These are phyloP conservation scores for Hydrochoerus hydrochaeris DNA, from an alignment of 2,113 vertebrate species.

Conservation along the genomic window DNA sequence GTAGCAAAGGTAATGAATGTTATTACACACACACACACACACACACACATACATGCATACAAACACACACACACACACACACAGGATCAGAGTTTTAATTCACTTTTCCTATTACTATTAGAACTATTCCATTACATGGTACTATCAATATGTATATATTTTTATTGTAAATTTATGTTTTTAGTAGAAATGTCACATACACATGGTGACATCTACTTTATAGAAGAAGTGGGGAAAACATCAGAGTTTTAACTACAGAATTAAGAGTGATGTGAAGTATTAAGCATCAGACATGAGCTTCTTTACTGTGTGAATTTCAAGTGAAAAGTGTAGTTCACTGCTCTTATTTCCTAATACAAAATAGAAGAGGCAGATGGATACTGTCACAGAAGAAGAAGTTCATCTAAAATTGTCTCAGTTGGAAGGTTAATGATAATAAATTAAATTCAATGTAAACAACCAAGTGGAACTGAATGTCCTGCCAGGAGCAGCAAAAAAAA, in stretches of 20 bases:
- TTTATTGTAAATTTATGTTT: not conserved
- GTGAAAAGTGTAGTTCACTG: not conserved
- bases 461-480: conserved; percentile 48
- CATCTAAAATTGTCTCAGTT: conserved; percentile 6
- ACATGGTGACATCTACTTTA: not conserved
- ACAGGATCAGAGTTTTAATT: not conserved
- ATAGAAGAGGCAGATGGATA: conserved; percentile 23
- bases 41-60: no score
- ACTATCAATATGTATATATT: not conserved
- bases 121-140: not conserved
- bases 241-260: not conserved
- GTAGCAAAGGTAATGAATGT: not conserved
- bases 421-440: conserved; percentile 41
- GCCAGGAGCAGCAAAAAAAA: conserved; percentile 52
- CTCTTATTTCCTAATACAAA: conserved; percentile 16
- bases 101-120: not conserved
- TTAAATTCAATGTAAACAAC: conserved; percentile 58
- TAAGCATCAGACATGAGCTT: not conserved
- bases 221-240: not conserved
- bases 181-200: not conserved
- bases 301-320: not conserved
- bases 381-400: conserved; percentile 41
- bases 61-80: not conserved
- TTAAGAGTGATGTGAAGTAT: not conserved
- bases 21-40: not conserved